Conservation (phyloP, 2,113 vertebrate genomes). For the Trogon surrucura region DNA sequence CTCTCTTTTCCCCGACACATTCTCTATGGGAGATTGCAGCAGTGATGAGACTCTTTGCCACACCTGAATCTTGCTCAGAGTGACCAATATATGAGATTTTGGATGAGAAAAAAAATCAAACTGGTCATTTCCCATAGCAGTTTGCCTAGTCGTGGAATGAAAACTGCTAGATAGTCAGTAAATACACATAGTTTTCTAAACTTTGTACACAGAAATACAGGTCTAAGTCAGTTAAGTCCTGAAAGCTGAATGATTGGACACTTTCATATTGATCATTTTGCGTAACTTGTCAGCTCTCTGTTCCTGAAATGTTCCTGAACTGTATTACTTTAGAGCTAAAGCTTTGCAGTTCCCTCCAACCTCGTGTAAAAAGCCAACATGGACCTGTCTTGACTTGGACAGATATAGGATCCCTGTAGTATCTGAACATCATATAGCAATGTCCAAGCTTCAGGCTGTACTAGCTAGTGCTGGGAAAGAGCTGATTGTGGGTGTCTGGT, state of each 20-base stretch:
- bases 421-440: neutral
- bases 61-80: neutral
- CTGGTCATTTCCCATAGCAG: neutral
- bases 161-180: neutral
- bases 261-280: neutral
- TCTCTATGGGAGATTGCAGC: neutral
- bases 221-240: neutral
- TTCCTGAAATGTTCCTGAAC: neutral
- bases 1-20: neutral
- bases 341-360: neutral
- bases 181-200: neutral
- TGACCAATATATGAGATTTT: neutral
- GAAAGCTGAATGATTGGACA: neutral
- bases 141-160: neutral
- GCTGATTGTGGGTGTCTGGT: neutral
- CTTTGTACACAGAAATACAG: neutral
- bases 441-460: neutral
- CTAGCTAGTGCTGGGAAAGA: neutral
- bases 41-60: neutral
- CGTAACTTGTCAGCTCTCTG: neutral
- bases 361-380: neutral
- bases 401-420: neutral
- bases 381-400: neutral
- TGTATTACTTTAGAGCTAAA: neutral
- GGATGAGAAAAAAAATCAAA: neutral